Percentiles rank a stretch among this genome's conserved stretches.
Evolutionary conservation across 30 jellyfish, hydroid and myxozoan genomes (phyloP).

Genomic region (Aurelia sp.): DNA sequence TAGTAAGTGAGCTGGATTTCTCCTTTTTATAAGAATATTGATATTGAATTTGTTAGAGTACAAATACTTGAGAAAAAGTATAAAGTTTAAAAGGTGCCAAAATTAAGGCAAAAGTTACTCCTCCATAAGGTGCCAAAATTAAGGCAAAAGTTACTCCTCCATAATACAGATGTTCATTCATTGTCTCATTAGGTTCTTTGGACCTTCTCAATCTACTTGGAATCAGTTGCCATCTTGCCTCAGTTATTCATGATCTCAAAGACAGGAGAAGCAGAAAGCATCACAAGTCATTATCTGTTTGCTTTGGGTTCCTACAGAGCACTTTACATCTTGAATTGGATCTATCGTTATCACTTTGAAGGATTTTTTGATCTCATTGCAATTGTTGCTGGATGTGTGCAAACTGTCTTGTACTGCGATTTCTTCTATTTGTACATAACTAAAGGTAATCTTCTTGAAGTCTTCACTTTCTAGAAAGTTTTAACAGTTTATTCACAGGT

Average conservation of each 20-base stretch:
- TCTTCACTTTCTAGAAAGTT: not conserved
- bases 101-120: too few species aligned
- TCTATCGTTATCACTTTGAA: slow-evolving; percentile 89
- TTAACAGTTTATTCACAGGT: too few species aligned
- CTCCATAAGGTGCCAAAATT: too few species aligned
- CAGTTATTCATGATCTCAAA: slow-evolving; percentile 95
- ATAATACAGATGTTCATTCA: too few species aligned
- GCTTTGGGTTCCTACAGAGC: slow-evolving; percentile 99
- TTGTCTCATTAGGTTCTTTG: slow-evolving; percentile 74
- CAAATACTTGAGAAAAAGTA: too few species aligned
- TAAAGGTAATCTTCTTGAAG: slow-evolving; percentile 77
- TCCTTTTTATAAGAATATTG: too few species aligned
- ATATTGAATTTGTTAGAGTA: too few species aligned
- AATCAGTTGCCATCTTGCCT: slow-evolving; percentile 98
- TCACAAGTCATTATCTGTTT: slow-evolving; percentile 96
- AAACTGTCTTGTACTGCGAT: slow-evolving; percentile 94
- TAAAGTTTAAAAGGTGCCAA: too few species aligned
- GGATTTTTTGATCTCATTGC: slow-evolving; percentile 98
- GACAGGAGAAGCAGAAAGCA: slow-evolving; percentile 99
- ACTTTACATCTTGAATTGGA: slow-evolving; percentile 94
- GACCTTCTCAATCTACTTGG: slow-evolving; percentile 98
- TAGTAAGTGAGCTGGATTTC: too few species aligned
- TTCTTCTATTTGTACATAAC: slow-evolving; percentile 96
- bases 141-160: too few species aligned
- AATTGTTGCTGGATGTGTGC: slow-evolving; percentile 98